Evolutionary conservation across 64 coral and sea anemone genomes (phyloP), one percentile per base, ranked within the genome.

Genomic region (Cladopsammia gracilis): DNA sequence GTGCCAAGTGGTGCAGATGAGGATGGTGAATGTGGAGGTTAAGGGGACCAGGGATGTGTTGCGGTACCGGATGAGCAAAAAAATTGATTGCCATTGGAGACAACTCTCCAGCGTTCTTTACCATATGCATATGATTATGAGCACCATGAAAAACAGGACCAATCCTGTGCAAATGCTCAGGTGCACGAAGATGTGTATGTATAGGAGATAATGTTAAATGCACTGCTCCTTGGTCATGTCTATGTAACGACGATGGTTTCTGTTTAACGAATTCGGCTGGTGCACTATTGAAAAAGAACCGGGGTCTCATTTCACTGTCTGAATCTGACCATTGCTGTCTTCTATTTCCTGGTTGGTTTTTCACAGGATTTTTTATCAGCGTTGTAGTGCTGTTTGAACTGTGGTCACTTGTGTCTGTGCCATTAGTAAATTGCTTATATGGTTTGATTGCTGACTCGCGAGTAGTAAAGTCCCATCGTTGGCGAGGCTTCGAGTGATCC

Each of bases 211-310:
- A 75, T 49, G 14, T 34, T 51, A 67, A 66, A 50, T 84, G 43
- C 19, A 14, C 22, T 47, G 43, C 18, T 66, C 61, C 46, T 0
- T 66, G 42, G 7, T 50, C 44, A 15, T 60, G 43, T 50, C 23
- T 84, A 8, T 9, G 77, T 3, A 62, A 3, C 10, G 80, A 23
- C 60, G 80, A 14, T 47, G 79, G 80, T 67, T 84, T 84, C 44
- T 84, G 61, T 45, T 84, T 61, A 19, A 84, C 80, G 45, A 65
- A 84, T 84, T 84, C 80, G 13, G 80, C 80, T 12, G 80, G 80
- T 9, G 80, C 80, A 67, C 80, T 84, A 46, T 84, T 84, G 46
- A 84, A 84, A 51, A 84, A 84, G 62, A 84, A 84, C 0, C 80
- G 60, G 16, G 80, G 80, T 84, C 80, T 48, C 80, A 84, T 84